These are phyloP conservation scores for Meta bourneti DNA, from an alignment of 2,888 invertebrate genomes.

Conservation along the genomic window DNA sequence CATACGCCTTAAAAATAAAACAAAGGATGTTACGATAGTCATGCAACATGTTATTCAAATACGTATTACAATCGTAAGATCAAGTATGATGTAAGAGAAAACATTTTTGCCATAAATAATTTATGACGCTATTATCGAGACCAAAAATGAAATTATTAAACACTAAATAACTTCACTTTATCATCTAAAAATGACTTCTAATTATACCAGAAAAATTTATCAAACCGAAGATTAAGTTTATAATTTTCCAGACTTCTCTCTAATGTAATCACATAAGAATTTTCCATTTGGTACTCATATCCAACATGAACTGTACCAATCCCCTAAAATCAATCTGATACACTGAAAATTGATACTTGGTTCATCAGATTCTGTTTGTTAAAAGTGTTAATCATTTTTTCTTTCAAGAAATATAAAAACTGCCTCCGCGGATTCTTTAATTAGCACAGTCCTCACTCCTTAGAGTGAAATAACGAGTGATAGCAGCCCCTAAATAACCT, in stretches of 20 bases:
- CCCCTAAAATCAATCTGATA: background rate
- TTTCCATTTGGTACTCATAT: background rate
- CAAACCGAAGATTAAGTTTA: background rate
- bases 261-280: no score
- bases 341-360: no score
- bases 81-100: no score
- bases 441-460: slow-evolving; percentile 44
- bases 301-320: background rate
- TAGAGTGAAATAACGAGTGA: slow-evolving; percentile 11
- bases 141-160: background rate
- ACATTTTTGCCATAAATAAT: no score
- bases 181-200: background rate
- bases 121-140: no score
- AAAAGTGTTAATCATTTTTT: background rate
- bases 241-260: no score
- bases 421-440: slow-evolving; percentile 9
- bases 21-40: no score
- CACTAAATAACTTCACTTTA: background rate
- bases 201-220: background rate
- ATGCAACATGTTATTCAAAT: no score
- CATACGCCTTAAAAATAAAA: no score
- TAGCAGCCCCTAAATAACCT: slow-evolving; percentile 34
- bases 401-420: background rate
- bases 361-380: background rate
- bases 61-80: no score